Base-by-base conservation (phyloP, 2,888 invertebrate genomes). In the Eilema depressum region DNA sequence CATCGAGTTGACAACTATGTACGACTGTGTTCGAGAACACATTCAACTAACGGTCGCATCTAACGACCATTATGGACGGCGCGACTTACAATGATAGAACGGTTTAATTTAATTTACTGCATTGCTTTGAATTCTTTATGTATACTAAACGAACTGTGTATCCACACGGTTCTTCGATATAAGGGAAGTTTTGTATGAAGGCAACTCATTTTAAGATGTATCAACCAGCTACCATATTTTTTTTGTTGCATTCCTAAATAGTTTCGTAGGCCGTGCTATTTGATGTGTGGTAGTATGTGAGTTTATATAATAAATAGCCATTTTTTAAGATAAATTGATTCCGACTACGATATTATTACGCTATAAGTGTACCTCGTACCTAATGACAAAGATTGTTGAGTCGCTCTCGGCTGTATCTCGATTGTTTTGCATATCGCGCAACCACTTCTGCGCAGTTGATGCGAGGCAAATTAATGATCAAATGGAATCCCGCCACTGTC, bases 391-490 rank as follows among this genome's bases (percentile, higher is more conserved):
- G 83, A 86, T 88, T 81, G 84, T 76, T 65, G 72, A 77, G 63
- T 75, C 61, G 87, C 89, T 89, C 87, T 87, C 85, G 81, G 86
- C 85, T 83, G 79, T 92, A 93, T 93, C 93, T 91, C 88, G 91
- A 92, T 92, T 93, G 91, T 92, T 94, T 94, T 93, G 94, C 94
- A 94, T 94, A 94, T 94, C 93, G 88, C 85, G 86, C 85, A 84
- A 87, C 87, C 87, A 84, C 89, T 88, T 83, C 84, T 84, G 84
- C 83, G 86, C 85, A 83, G 86, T 87, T 85, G 90, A 92, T 87
- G 90, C 86, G 87, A 86, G 83, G 89, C 90, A 92, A 93, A 93
- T 94, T 94, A 93, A 93, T 90, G 92, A 92, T 91, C 91, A 90
- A 90, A 91, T 89, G 89, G 88, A 88, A 91, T 90, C 86, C 88